phyloP scores from a whole-genome alignment of 1,140 invertebrate species.

The Drosophila tristis region DNA sequence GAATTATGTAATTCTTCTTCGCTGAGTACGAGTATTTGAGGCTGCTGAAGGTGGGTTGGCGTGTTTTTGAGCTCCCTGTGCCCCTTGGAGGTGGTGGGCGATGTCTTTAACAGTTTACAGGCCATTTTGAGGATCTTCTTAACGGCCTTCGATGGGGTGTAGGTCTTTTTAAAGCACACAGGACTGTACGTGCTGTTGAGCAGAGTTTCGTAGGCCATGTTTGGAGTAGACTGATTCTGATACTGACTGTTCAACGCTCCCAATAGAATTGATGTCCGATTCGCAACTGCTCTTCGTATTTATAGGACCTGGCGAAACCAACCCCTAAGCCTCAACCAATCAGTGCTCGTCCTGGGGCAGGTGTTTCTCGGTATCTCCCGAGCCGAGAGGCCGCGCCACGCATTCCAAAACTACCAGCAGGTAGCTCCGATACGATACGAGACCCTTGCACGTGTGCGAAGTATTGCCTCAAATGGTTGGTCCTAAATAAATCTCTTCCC shows the following conservation, averaged over 20 bases:
- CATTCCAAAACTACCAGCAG: constrained; percentile 47
- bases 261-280: constrained; percentile 49
- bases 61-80: constrained; percentile 21
- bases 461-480: constrained; percentile 27
- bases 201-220: constrained; percentile 57
- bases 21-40: constrained; percentile 5
- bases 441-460: constrained; percentile 64
- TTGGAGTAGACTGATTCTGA: constrained; percentile 11
- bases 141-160: constrained; percentile 38
- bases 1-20: constrained; percentile 40
- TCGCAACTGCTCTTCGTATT: constrained; percentile 19
- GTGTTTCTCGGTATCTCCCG: constrained; percentile 46
- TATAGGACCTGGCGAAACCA: constrained; percentile 49
- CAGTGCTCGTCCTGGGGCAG: constrained; percentile 47
- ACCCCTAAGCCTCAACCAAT: constrained; percentile 57
- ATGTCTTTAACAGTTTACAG: constrained; percentile 41
- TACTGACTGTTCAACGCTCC: constrained; percentile 38
- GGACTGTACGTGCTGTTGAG: constrained; percentile 24
- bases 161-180: constrained; percentile 33
- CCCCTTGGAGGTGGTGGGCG: not conserved
- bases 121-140: constrained; percentile 47
- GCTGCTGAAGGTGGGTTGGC: not conserved
- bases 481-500: constrained; percentile 53
- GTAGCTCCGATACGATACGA: constrained; percentile 31
- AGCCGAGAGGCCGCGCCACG: constrained; percentile 55